Percentiles rank a stretch among this genome's conserved stretches.
Evolutionary conservation across 2,888 invertebrate genomes (phyloP).

Genomic region (Chloromyia formosa): DNA sequence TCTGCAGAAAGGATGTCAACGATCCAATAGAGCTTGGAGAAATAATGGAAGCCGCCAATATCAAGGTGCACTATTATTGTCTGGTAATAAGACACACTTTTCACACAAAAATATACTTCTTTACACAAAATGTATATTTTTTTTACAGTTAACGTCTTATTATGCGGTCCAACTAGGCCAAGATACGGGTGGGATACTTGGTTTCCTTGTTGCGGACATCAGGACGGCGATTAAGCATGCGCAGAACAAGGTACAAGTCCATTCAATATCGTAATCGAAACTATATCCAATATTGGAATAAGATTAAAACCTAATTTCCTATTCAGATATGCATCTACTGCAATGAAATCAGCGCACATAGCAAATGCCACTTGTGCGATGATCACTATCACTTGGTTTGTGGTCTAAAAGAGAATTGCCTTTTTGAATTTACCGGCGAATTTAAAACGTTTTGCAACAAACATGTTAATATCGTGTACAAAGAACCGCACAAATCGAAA

Average conservation of each 20-base stretch:
- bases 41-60: not conserved
- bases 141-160: constrained; percentile 74
- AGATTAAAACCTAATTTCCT: too few relatives aligned
- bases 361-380: constrained; percentile 56
- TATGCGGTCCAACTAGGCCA: constrained; percentile 74
- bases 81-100: not conserved
- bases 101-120: not conserved
- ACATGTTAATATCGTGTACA: constrained; percentile 54
- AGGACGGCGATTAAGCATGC: constrained; percentile 72
- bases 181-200: constrained; percentile 77
- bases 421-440: constrained; percentile 53
- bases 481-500: constrained; percentile 48
- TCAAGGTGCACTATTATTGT: constrained; percentile 27
- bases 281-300: too few relatives aligned
- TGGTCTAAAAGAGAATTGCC: constrained; percentile 53
- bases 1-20: constrained; percentile 3
- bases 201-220: constrained; percentile 78
- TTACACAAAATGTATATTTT: constrained; percentile 2
- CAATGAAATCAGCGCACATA: constrained; percentile 52
- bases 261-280: too few relatives aligned
- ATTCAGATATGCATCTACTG: constrained; percentile 55
- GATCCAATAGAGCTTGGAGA: constrained; percentile 11
- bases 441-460: constrained; percentile 56
- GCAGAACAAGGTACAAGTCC: constrained; percentile 68
- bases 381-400: constrained; percentile 56